These are phyloP conservation scores for Heliconius erato DNA, from an alignment of 2,888 invertebrate species.

Conservation along the genomic window DNA sequence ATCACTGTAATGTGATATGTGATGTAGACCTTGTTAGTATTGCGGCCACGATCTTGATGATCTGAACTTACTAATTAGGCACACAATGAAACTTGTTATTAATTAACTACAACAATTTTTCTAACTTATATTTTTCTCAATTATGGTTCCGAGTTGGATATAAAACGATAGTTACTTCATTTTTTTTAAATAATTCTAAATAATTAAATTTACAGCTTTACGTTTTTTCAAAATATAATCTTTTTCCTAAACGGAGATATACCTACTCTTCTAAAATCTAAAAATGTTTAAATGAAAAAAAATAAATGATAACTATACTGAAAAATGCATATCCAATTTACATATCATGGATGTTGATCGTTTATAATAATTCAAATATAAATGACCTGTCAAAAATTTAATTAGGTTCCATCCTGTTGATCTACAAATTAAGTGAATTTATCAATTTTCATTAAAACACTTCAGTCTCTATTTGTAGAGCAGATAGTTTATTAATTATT, in stretches of 20 bases:
- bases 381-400: conserved; percentile 3
- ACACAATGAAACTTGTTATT: not conserved
- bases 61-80: not conserved
- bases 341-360: not conserved
- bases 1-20: not conserved
- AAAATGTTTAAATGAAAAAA: not conserved
- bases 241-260: not conserved
- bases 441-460: conserved; percentile 14
- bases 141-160: not conserved
- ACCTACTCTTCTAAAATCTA: not conserved
- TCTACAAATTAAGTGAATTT: not conserved
- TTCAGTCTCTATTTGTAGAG: not conserved
- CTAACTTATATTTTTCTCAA: not conserved
- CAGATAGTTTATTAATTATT: not conserved
- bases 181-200: not conserved
- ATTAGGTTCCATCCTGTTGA: not conserved
- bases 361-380: not conserved
- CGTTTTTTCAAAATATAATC: not conserved
- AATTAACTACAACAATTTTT: not conserved
- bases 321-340: not conserved
- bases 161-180: not conserved
- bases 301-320: too few relatives aligned
- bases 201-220: too few relatives aligned
- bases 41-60: not conserved
- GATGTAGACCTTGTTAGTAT: not conserved